Conservation (phyloP, 2,113 vertebrate genomes). For the Oreochromis tanganicae region DNA sequence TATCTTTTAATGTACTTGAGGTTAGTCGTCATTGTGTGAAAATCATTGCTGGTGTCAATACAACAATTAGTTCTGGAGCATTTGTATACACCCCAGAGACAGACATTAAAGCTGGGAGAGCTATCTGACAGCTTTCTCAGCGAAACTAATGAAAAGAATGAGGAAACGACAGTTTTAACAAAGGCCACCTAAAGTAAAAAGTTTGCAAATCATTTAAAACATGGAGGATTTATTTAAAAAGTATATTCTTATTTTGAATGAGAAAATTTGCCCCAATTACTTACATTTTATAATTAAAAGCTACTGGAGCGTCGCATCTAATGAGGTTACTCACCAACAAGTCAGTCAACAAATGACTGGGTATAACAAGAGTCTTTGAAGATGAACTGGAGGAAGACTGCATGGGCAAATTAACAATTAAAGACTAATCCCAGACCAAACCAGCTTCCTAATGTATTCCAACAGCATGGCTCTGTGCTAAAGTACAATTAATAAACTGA, state of each 20-base stretch:
- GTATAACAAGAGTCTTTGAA: not conserved
- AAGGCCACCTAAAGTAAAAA: not conserved
- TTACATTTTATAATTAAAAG: not conserved
- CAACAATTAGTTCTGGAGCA: not conserved
- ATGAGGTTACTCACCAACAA: not conserved
- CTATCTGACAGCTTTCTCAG: not conserved
- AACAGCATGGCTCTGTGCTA: not conserved
- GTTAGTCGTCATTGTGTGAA: not conserved
- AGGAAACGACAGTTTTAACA: fast-evolving
- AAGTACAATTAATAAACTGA: not conserved
- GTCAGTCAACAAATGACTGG: not conserved
- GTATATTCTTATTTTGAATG: not conserved
- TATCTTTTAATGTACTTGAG: not conserved
- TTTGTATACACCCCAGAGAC: not conserved
- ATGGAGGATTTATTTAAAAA: not conserved
- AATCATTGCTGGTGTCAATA: not conserved
- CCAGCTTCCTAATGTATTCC: not conserved
- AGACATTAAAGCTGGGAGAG: not conserved
- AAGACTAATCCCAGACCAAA: not conserved
- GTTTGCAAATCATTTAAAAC: not conserved
- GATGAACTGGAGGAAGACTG: not conserved
- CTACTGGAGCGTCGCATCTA: not conserved
- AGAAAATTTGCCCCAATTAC: not conserved
- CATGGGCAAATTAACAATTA: not conserved
- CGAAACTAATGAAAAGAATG: not conserved